Conservation (phyloP, 2,113 vertebrate species). For the Corythornis madagascariensis region DNA sequence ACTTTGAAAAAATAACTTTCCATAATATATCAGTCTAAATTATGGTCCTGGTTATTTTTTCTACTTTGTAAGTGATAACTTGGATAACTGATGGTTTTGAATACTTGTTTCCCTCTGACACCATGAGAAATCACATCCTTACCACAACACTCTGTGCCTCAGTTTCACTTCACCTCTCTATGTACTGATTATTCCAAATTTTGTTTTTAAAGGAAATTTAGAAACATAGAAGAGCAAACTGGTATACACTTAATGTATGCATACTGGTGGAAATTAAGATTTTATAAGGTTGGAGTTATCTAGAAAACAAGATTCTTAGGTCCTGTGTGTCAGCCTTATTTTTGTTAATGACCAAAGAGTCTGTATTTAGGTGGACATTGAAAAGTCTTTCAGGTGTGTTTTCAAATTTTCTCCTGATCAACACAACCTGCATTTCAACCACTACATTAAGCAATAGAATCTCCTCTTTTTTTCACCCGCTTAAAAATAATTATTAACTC, state of each 20-base stretch:
- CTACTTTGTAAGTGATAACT: background rate
- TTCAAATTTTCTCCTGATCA: background rate
- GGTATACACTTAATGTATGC: background rate
- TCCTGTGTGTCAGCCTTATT: background rate
- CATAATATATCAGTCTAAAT: background rate
- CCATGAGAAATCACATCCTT: background rate
- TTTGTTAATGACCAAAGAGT: background rate
- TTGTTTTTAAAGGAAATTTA: background rate
- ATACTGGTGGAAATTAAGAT: background rate
- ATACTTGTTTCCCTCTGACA: background rate
- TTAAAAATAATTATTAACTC: background rate
- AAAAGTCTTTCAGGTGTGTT: background rate
- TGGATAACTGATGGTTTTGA: background rate
- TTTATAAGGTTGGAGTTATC: background rate
- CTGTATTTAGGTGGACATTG: background rate
- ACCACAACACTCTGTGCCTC: background rate
- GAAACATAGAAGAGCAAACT: background rate
- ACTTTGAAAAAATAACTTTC: slow-evolving; percentile 13
- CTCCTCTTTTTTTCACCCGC: background rate
- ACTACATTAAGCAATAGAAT: background rate
- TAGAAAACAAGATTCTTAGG: background rate
- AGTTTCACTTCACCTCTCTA: background rate
- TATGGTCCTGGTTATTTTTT: background rate
- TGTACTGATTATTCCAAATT: background rate
- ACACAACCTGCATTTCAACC: background rate